Base-by-base conservation (phyloP, 2,888 invertebrate species). In the Anticlea derivata region DNA sequence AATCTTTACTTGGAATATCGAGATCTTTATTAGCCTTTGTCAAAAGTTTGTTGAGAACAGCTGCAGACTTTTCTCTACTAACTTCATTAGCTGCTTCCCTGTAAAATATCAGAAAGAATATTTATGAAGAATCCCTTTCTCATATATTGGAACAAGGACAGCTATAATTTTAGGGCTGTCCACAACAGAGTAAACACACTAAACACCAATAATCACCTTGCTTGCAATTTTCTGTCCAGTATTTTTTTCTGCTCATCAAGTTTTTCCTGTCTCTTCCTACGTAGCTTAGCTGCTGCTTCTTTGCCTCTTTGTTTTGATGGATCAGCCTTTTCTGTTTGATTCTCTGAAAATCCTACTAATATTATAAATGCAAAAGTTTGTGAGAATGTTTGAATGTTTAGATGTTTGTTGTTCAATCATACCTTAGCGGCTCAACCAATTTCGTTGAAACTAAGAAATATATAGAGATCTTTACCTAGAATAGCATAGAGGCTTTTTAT, bases 41-140 rank as follows among this genome's bases (percentile, higher is more conserved):
- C 37, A 68, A 51, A 38, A 71, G 41, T 62, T 82, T 85, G 47
- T 65, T 75, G 24, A 68, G 60, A 27, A 71, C 62, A 48, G 62
- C 50, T 43, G 65, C 55, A 44, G 83, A 72, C 63, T 87, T 88
- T 48, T 88, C 89, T 55, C 86, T 72, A 54, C 88, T 86, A 27
- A 83, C 60, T 68, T 80, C 86, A 78, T 90, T 90, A 34, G 89
- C 88, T 45, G 66, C 66, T 66, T 85, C 87, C 50, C 89, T 90
- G 66, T 40, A 76, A 75, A 17, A 3, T 3, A 17, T 17, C 17
- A 17, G 17, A 17, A 17, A 17, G 2, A 17, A 17, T 17, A 3
- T 17, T 17, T 3, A 17, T 17, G 2, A 17, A 17, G 17, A 17
- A 2, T 17, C n/a, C n/a, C n/a, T n/a, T n/a, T n/a, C n/a, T n/a